A percentile compares a stretch with the other conserved stretches of the same genome.
These are phyloP conservation scores for Rhadinocentrus ornatus DNA, from an alignment of 2,797 vertebrate genomes.

Conservation along the genomic window DNA sequence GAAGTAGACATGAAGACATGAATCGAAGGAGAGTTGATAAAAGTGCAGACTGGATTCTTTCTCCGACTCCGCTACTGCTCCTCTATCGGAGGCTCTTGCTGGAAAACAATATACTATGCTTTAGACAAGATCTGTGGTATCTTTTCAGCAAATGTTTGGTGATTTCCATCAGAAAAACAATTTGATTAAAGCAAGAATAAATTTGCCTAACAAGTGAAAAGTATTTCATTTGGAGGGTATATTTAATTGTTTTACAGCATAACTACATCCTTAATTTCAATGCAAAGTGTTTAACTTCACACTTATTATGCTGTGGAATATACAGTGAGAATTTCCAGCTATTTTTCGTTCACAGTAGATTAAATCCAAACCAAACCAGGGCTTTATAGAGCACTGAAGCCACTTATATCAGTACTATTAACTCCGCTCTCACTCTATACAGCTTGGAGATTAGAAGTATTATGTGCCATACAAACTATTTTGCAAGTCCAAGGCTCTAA, in stretches of 20 bases:
- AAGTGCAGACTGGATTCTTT: conserved; percentile 9
- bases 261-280: neutral
- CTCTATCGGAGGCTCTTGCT: neutral
- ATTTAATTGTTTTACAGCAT: neutral
- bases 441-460: neutral
- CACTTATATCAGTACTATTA: neutral
- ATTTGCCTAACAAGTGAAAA: neutral
- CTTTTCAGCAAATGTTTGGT: neutral
- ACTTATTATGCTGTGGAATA: neutral
- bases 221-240: neutral
- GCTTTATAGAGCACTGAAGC: neutral
- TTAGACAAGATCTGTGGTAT: neutral
- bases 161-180: neutral
- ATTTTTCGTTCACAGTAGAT: neutral
- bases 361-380: neutral
- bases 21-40: conserved; percentile 43
- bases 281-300: neutral
- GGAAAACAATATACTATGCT: neutral
- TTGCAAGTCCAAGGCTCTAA: too few species aligned
- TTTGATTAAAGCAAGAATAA: neutral
- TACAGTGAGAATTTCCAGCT: neutral
- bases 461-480: neutral
- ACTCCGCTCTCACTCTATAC: neutral
- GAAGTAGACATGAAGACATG: conserved; percentile 26
- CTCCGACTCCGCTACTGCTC: neutral